These are phyloP conservation scores for Aporrectodea caliginosa DNA, from an alignment of 1,140 invertebrate species.

Conservation along the genomic window DNA sequence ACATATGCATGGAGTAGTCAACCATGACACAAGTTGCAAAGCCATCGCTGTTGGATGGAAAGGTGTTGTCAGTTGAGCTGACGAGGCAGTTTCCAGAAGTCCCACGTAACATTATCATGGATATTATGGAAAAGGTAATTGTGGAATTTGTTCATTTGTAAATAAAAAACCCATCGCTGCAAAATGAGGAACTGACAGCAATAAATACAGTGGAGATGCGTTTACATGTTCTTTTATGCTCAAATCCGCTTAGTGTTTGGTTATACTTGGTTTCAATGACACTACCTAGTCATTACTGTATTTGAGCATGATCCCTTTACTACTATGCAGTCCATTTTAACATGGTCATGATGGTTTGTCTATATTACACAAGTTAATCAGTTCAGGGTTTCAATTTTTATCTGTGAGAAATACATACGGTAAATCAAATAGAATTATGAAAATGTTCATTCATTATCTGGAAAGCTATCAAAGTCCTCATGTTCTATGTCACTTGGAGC, in stretches of 20 bases:
- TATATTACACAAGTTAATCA: too few relatives aligned
- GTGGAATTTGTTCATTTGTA: not conserved
- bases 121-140: not conserved
- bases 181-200: not conserved
- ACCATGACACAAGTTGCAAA: not conserved
- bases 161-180: not conserved
- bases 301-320: too few relatives aligned
- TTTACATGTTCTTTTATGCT: not conserved
- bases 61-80: not conserved
- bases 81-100: not conserved
- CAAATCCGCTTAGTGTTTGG: not conserved
- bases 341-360: too few relatives aligned
- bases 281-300: not conserved
- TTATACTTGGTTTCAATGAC: not conserved
- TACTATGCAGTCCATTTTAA: too few relatives aligned
- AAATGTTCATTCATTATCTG: too few relatives aligned
- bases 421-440: too few relatives aligned
- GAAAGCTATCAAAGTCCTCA: too few relatives aligned
- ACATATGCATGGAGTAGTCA: not conserved
- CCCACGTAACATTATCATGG: not conserved
- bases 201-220: not conserved
- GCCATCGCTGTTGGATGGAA: too few relatives aligned
- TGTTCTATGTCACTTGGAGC: too few relatives aligned
- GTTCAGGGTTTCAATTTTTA: too few relatives aligned
- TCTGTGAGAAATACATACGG: too few relatives aligned